phyloP scores from a whole-genome alignment of 2,113 vertebrate species.

The Epinephelus moara region DNA sequence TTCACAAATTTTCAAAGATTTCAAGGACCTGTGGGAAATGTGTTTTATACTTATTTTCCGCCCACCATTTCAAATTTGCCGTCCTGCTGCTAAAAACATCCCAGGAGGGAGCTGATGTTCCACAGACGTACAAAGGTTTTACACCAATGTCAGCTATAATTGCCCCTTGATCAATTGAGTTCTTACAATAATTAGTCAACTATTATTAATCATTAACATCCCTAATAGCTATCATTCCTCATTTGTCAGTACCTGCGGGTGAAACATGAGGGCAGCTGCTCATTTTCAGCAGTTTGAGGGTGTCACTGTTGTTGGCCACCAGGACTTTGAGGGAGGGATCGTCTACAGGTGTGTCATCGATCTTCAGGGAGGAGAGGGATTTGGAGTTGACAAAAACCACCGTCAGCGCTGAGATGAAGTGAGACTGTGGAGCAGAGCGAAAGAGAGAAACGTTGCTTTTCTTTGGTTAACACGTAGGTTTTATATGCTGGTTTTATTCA shows the following conservation, averaged over 20 bases:
- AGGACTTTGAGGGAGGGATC: slow-evolving; percentile 97
- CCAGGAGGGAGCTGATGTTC: not conserved
- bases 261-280: slow-evolving; percentile 91
- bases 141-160: not conserved
- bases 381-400: slow-evolving; percentile 99
- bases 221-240: not conserved
- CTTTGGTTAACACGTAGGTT: not conserved
- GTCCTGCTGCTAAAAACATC: not conserved
- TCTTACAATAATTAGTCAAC: not conserved
- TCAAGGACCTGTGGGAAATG: not conserved
- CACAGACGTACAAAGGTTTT: not conserved
- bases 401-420: slow-evolving; percentile 93
- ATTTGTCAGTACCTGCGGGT: slow-evolving; percentile 76
- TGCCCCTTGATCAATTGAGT: slow-evolving; percentile 6
- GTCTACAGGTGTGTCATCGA: slow-evolving; percentile 95
- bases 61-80: not conserved
- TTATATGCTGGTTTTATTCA: not conserved
- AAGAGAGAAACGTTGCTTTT: not conserved
- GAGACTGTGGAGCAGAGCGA: slow-evolving; percentile 70
- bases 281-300: slow-evolving; percentile 95
- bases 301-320: slow-evolving; percentile 97
- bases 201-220: not conserved
- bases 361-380: slow-evolving; percentile 95
- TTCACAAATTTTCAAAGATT: no score
- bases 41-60: not conserved